phyloP scores from a whole-genome alignment of 2,797 vertebrate genomes.

The Lepidocolaptes lacrymiger region DNA sequence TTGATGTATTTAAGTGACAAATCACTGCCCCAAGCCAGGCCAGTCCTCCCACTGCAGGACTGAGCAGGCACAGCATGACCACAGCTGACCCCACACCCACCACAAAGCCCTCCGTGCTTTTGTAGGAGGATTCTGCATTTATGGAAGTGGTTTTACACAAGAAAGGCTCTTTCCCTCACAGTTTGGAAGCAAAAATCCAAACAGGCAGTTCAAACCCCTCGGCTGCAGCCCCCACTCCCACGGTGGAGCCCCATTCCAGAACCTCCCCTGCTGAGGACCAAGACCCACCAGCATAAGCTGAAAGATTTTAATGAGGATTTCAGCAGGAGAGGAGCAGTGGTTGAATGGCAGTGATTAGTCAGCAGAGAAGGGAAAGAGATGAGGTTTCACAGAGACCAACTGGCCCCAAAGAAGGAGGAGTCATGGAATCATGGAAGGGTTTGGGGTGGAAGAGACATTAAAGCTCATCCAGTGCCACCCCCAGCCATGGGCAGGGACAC shows the following conservation, averaged over 20 bases:
- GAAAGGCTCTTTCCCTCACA: neutral
- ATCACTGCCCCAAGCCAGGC: neutral
- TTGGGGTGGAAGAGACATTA: neutral
- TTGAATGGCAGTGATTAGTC: neutral
- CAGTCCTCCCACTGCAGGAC: neutral
- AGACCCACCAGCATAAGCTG: neutral
- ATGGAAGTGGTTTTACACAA: neutral
- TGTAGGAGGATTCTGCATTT: neutral
- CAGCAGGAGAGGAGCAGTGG: neutral
- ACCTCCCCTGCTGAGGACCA: neutral
- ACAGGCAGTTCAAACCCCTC: neutral
- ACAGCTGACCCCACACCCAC: neutral
- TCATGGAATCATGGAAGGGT: neutral
- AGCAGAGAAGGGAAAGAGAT: neutral
- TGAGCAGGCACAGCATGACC: neutral
- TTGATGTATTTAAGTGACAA: neutral
- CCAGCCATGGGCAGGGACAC: neutral
- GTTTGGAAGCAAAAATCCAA: neutral
- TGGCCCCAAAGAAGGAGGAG: neutral
- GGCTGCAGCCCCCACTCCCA: neutral
- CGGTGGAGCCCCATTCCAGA: fast-evolving
- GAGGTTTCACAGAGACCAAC: neutral
- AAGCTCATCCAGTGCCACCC: no score
- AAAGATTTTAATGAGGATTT: neutral
- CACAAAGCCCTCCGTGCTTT: neutral